Evolutionary conservation across 2,113 vertebrate genomes (phyloP).

Genomic region (Nothoprocta perdicaria): DNA sequence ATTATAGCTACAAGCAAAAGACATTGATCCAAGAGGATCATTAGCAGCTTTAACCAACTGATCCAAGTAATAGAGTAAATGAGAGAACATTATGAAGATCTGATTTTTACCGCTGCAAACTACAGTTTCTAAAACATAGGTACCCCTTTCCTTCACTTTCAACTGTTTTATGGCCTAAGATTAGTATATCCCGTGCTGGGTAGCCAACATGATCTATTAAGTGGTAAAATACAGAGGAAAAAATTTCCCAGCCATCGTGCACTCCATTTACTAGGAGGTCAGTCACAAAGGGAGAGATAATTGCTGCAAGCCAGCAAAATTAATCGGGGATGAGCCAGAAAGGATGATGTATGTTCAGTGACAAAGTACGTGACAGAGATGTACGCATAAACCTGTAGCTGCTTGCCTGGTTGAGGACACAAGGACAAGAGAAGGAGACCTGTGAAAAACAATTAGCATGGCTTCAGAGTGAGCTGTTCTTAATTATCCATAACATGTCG

Average conservation of each 20-base stretch:
- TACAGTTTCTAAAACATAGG: conserved; percentile 29
- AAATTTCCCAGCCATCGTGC: conserved; percentile 48
- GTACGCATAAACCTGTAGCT: conserved; percentile 69
- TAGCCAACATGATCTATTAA: conserved; percentile 65
- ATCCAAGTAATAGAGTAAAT: conserved; percentile 78
- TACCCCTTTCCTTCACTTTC: conserved; percentile 47
- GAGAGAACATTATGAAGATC: conserved; percentile 72
- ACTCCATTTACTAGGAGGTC: conserved; percentile 75
- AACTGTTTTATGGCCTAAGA: conserved; percentile 52
- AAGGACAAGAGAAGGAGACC: conserved; percentile 76
- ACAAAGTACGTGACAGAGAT: conserved; percentile 81
- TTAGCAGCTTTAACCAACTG: conserved; percentile 81
- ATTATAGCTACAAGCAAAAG: conserved; percentile 80
- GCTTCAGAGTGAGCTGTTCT: conserved; percentile 73
- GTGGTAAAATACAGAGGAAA: conserved; percentile 44
- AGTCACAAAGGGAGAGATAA: conserved; percentile 76
- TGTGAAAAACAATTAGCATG: conserved; percentile 80
- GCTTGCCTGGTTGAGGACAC: conserved; percentile 75
- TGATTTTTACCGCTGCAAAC: conserved; percentile 71
- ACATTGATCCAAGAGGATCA: conserved; percentile 83
- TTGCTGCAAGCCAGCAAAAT: conserved; percentile 78
- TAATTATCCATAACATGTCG: conserved; percentile 84
- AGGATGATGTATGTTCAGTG: conserved; percentile 83
- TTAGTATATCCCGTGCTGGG: conserved; percentile 43
- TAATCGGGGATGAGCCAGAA: conserved; percentile 71